Percentiles rank a stretch among this genome's conserved stretches.
These are phyloP conservation scores for Palythoa heliodiscus DNA, from an alignment of 92 coral and sea anemone genomes.

Conservation along the genomic window DNA sequence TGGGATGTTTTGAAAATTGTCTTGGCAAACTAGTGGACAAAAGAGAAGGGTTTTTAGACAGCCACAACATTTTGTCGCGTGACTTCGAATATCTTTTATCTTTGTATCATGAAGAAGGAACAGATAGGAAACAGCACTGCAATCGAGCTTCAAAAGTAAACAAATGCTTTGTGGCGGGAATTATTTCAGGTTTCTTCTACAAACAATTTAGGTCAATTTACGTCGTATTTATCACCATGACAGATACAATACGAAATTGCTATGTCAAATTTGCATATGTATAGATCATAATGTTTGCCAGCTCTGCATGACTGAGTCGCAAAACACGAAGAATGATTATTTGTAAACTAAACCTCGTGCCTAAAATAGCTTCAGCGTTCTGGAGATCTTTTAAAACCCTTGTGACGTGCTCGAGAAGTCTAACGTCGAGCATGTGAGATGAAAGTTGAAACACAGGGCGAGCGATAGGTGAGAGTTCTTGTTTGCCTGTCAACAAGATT, in stretches of 20 bases:
- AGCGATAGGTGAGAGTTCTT: not conserved
- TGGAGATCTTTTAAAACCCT: not conserved
- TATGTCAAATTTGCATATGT: constrained; percentile 35
- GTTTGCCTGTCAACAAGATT: constrained; percentile 39
- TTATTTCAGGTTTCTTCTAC: constrained; percentile 37
- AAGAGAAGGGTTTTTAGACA: not conserved
- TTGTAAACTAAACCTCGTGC: constrained; percentile 46
- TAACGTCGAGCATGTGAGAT: constrained; percentile 14
- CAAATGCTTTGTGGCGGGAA: constrained; percentile 28
- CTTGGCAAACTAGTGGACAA: not conserved
- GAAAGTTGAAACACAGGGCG: constrained; percentile 7
- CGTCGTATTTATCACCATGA: constrained; percentile 41
- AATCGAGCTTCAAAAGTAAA: constrained; percentile 12
- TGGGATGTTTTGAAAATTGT: not conserved
- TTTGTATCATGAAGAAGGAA: not conserved
- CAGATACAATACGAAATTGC: constrained; percentile 33
- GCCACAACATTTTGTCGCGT: not conserved
- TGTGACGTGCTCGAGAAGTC: constrained; percentile 18
- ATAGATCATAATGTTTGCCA: constrained; percentile 13
- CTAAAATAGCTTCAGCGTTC: constrained; percentile 19
- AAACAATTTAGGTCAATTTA: constrained; percentile 45
- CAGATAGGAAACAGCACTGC: not conserved
- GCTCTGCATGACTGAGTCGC: constrained; percentile 40
- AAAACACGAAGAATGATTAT: constrained; percentile 16
- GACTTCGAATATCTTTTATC: constrained; percentile 1